Conservation (phyloP, 2,888 invertebrate genomes). For the Abrostola tripartita region DNA sequence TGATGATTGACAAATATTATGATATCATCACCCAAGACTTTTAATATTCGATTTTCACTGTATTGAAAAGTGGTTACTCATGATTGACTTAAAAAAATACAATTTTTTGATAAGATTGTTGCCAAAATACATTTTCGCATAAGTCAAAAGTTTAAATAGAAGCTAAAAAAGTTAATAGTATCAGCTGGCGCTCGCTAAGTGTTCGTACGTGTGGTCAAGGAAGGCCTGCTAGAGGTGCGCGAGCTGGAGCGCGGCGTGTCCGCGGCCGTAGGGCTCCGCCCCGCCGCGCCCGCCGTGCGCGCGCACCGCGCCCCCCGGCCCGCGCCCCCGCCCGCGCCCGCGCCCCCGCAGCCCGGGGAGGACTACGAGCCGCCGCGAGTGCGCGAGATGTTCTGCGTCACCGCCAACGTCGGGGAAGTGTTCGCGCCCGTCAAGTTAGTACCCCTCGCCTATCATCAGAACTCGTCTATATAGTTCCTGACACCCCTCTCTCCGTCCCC, state of each 20-base stretch:
- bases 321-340: constrained; percentile 69
- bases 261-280: constrained; percentile 91
- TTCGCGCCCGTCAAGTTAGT: constrained; percentile 87
- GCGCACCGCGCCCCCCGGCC: constrained; percentile 50
- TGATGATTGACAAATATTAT: too few species aligned
- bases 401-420: constrained; percentile 90
- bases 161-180: too few species aligned
- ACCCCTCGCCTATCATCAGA: not conserved
- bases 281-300: constrained; percentile 60
- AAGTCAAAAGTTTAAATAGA: too few species aligned
- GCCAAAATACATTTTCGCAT: too few species aligned
- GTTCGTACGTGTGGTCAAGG: constrained; percentile 70
- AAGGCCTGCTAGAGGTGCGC: constrained; percentile 89
- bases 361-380: constrained; percentile 87
- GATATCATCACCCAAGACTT: too few species aligned
- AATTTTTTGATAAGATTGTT: too few species aligned
- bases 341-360: constrained; percentile 37
- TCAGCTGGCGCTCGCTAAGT: constrained; percentile 1
- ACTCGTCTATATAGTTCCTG: too few species aligned
- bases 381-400: constrained; percentile 91
- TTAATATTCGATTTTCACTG: too few species aligned
- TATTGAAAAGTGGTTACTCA: too few species aligned
- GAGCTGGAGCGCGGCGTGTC: constrained; percentile 94
- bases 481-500: constrained; percentile 14
- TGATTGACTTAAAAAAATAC: too few species aligned